Percentiles rank a stretch among this genome's conserved stretches.
phyloP scores from a whole-genome alignment of 2,797 vertebrate genomes.

The Sebastes cheni region DNA sequence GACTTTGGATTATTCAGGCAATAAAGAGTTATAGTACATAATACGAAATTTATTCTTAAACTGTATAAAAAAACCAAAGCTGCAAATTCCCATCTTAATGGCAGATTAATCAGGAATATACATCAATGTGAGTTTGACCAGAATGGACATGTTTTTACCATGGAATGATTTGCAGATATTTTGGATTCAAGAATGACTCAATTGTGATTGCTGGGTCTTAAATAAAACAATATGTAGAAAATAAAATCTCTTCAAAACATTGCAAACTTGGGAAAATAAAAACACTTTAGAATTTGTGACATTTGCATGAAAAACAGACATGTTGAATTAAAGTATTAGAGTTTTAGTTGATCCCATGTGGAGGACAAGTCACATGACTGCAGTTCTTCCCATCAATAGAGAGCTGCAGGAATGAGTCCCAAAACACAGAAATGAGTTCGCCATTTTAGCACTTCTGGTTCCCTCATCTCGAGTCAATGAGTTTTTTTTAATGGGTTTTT shows the following conservation, averaged over 20 bases:
- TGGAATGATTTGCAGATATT: background rate
- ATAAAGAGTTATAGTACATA: constrained; percentile 1
- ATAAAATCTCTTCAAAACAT: no score
- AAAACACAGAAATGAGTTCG: no score
- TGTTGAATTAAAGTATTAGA: background rate
- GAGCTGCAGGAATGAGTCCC: no score
- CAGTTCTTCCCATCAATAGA: no score
- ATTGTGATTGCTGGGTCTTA: no score
- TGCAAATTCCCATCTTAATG: background rate
- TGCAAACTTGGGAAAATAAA: no score
- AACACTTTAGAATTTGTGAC: no score
- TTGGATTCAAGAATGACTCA: background rate
- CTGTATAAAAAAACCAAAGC: background rate
- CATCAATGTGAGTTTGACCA: background rate
- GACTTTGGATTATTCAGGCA: background rate
- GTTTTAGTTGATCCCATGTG: background rate
- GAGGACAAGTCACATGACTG: background rate
- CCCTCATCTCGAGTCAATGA: no score
- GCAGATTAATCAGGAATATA: background rate
- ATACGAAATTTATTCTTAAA: background rate
- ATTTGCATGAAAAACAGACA: no score
- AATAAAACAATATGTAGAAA: no score
- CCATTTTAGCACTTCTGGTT: no score
- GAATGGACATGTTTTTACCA: background rate
- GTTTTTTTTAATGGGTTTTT: background rate